phyloP scores from a whole-genome alignment of 2,888 invertebrate genomes.

The Hemicrepidius hirtus region DNA sequence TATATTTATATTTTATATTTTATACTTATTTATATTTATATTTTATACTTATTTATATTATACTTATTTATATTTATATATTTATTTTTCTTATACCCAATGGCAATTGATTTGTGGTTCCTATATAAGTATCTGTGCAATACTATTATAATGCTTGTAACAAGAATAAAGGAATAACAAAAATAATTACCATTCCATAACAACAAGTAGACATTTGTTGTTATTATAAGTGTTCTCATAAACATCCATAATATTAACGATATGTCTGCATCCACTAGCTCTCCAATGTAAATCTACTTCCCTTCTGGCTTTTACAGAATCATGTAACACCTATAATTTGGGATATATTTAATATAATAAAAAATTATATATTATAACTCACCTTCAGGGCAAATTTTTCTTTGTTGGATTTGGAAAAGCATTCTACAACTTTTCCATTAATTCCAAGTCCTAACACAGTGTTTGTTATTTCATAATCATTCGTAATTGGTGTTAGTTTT shows the following conservation, averaged over 20 bases:
- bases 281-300: constrained; percentile 98
- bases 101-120: too few species aligned
- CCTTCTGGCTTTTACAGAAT: constrained; percentile 92
- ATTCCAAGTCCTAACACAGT: constrained; percentile 97
- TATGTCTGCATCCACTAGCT: constrained; percentile 92
- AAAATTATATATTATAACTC: constrained; percentile 50
- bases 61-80: too few species aligned
- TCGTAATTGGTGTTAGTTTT: constrained; percentile 88
- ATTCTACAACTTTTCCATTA: constrained; percentile 99
- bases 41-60: too few species aligned
- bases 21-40: too few species aligned
- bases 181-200: constrained; percentile 94
- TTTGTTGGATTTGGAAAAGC: constrained; percentile 84
- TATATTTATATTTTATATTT: too few species aligned
- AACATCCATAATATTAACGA: constrained; percentile 94
- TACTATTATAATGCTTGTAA: too few species aligned
- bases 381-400: constrained; percentile 95
- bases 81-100: too few species aligned
- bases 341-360: not conserved
- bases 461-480: constrained; percentile 94
- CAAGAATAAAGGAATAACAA: not conserved
- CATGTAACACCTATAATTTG: constrained; percentile 84
- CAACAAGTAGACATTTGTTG: constrained; percentile 93
- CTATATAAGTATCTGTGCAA: too few species aligned
- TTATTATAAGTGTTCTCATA: constrained; percentile 97